Conservation (phyloP, 2,113 vertebrate genomes). For the Podarcis muralis region DNA sequence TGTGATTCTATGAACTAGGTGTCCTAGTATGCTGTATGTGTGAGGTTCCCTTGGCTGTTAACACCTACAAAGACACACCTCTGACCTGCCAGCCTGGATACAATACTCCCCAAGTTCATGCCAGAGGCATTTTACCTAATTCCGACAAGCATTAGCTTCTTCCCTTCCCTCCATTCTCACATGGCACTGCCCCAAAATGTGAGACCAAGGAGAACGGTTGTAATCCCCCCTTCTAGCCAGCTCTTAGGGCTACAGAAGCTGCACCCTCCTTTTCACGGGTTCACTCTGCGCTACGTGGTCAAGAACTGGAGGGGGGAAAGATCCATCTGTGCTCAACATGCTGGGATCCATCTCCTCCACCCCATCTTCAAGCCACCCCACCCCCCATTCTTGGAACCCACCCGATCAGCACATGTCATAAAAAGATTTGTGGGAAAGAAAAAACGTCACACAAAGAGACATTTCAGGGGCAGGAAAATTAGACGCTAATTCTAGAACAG, state of each 20-base stretch:
- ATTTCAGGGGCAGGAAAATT: too few species aligned
- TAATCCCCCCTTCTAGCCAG: neutral
- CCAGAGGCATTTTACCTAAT: neutral
- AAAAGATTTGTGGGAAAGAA: too few species aligned
- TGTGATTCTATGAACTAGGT: too few species aligned
- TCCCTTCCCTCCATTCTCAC: neutral
- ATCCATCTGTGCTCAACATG: neutral
- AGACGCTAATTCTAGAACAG: too few species aligned
- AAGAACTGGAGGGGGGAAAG: neutral
- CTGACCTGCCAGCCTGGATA: too few species aligned
- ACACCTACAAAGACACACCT: neutral
- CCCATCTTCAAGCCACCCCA: conserved; percentile 37
- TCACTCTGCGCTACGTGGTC: neutral
- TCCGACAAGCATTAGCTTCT: neutral
- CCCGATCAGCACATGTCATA: too few species aligned
- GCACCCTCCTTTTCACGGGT: neutral
- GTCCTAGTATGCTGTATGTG: neutral
- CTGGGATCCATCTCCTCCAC: rapidly evolving
- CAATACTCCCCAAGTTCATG: too few species aligned
- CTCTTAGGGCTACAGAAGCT: neutral
- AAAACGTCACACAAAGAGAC: too few species aligned
- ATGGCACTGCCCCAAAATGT: neutral
- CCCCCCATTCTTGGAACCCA: rapidly evolving
- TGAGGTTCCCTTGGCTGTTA: neutral
- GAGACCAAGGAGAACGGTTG: neutral